Base-by-base conservation (phyloP, 2,113 vertebrate species). In the Mastomys coucha region DNA sequence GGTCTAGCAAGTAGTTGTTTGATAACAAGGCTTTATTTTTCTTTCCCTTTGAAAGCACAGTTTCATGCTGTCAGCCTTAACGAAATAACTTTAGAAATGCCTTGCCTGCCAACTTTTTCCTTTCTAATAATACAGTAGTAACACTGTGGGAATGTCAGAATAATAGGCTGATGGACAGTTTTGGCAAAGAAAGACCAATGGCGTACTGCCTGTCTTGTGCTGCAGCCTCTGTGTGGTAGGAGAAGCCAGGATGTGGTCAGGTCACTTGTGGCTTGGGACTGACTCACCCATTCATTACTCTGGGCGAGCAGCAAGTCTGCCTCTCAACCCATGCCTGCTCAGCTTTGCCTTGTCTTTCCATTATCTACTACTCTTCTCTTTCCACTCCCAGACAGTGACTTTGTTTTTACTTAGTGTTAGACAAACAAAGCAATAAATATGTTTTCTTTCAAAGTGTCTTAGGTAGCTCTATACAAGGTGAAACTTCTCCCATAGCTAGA, bases 1-100 rank as follows among this genome's bases (percentile, higher is more conserved):
- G 96, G 65, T 81, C 39, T 93, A 73, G n/a, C 53, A 70, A 93
- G 51, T 63, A 91, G 60, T 91, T 90, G 9, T 91, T 93, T 96
- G 91, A 84, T 88, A 98, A 87, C 31, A 96, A 65, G 85, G 86
- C 76, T 87, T 94, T 69, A 65, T 63, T 94, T 96, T 97, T 70
- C 91, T 75, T 51, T 9, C 14, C 49, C 75, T 36, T 93, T 85
- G 90, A 97, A 97, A 97, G 56, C 45, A 84, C 93, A 89, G 93
- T 98, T 97, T 96, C 97, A 91, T 96, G 51, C 89, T 97, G 93
- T 97, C 91, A 95, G 7, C 92, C 97, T 97, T 96, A 97, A 97
- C 96, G 89, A 97, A 97, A 90, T 87, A 85, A 95, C 75, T 89
- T 94, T 88, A 92, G 36, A 87, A 91, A 94, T 92, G 78, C 72